Evolutionary conservation across 2,888 invertebrate genomes (phyloP).

Genomic region (Chesias legatella): DNA sequence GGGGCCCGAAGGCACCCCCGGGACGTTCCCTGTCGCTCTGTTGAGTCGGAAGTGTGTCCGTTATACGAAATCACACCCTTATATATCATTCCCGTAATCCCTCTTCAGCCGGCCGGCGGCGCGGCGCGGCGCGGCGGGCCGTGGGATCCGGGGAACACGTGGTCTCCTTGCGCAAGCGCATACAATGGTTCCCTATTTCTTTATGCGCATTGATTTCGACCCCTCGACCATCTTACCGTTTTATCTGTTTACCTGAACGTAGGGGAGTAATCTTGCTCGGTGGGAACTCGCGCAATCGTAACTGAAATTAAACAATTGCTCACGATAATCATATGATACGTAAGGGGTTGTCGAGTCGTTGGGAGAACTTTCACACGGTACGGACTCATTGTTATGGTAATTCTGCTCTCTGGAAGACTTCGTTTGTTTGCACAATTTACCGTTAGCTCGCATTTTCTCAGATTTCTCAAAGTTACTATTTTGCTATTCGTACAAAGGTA

Average conservation of each 20-base stretch:
- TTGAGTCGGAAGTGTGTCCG: conserved; percentile 60
- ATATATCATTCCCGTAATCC: conserved; percentile 60
- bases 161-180: conserved; percentile 70
- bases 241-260: conserved; percentile 72
- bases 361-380: conserved; percentile 66
- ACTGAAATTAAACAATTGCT: conserved; percentile 68
- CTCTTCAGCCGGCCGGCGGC: too few relatives aligned
- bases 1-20: conserved; percentile 61
- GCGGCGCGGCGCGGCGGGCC: conserved; percentile 51
- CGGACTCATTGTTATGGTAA: conserved; percentile 53
- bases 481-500: too few relatives aligned
- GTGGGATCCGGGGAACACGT: conserved; percentile 73
- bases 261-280: conserved; percentile 71
- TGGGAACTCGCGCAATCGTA: conserved; percentile 68
- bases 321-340: conserved; percentile 55
- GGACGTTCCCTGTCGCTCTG: conserved; percentile 50
- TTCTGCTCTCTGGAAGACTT: conserved; percentile 29
- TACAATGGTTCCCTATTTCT: conserved; percentile 68
- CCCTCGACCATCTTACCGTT: conserved; percentile 70
- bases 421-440: conserved; percentile 28
- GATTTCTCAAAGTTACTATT: too few relatives aligned
- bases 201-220: conserved; percentile 66
- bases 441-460: conserved; percentile 28
- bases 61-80: conserved; percentile 41
- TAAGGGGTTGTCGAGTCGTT: conserved; percentile 55